A percentile compares a stretch with the other conserved stretches of the same genome.
Evolutionary conservation across 2,797 vertebrate species (phyloP).

Genomic region (Morus bassanus): DNA sequence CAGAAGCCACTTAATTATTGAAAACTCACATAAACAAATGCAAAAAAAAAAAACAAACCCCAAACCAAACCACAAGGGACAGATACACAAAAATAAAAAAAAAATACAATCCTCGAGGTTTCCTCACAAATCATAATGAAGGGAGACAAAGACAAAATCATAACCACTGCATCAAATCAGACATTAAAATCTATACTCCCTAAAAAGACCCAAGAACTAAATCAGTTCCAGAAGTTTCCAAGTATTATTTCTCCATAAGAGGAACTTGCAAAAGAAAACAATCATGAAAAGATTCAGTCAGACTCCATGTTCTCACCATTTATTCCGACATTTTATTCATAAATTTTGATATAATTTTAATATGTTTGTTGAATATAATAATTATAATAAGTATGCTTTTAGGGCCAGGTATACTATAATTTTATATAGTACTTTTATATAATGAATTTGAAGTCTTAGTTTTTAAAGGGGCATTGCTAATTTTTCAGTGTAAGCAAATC

Average conservation of each 20-base stretch:
- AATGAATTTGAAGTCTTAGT: background rate
- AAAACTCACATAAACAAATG: background rate
- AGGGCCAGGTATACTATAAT: background rate
- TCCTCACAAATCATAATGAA: background rate
- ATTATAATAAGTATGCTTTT: background rate
- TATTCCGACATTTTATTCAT: background rate
- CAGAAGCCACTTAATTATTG: conserved; percentile 22
- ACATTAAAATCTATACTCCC: background rate
- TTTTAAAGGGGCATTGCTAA: background rate
- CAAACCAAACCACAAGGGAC: background rate
- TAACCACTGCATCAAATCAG: background rate
- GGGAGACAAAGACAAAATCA: background rate
- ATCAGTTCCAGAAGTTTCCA: background rate
- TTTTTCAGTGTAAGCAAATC: background rate
- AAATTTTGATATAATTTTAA: background rate
- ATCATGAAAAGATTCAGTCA: background rate
- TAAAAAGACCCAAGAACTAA: background rate
- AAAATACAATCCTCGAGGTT: background rate
- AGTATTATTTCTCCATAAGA: background rate
- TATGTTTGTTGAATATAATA: too few relatives aligned
- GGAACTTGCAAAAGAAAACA: background rate
- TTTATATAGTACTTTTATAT: background rate
- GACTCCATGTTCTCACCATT: background rate
- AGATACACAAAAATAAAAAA: background rate
- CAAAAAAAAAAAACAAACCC: background rate